These are phyloP conservation scores for Panulirus ornatus DNA, from an alignment of 1,140 invertebrate genomes.

Conservation along the genomic window DNA sequence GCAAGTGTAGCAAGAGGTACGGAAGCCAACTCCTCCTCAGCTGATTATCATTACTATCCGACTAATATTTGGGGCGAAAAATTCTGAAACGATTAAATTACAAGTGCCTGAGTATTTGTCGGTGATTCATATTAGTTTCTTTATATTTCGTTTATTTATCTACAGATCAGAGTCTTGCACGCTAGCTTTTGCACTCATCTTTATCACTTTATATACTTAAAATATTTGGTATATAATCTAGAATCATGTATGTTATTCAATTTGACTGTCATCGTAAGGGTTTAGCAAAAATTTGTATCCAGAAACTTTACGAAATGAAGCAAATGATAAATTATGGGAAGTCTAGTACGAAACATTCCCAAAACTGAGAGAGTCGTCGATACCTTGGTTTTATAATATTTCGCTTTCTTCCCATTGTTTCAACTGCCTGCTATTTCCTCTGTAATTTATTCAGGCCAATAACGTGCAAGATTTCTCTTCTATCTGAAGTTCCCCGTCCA, in stretches of 20 bases:
- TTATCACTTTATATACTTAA: no score
- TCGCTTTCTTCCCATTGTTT: constrained; percentile 72
- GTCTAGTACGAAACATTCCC: constrained; percentile 63
- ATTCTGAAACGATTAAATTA: constrained; percentile 72
- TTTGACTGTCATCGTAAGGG: no score
- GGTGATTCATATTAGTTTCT: constrained; percentile 48
- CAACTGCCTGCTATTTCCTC: constrained; percentile 18
- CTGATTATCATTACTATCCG: constrained; percentile 64
- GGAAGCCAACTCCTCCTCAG: constrained; percentile 61
- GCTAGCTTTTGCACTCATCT: no score
- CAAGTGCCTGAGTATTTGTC: constrained; percentile 57
- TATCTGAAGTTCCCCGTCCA: no score
- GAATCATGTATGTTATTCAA: no score
- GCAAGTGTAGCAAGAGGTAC: constrained; percentile 51
- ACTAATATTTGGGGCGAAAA: constrained; percentile 71
- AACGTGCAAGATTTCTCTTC: no score
- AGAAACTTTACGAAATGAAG: neutral
- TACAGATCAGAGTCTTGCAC: no score
- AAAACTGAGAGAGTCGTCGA: constrained; percentile 65
- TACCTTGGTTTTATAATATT: constrained; percentile 72
- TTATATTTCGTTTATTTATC: constrained; percentile 54
- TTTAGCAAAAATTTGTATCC: no score
- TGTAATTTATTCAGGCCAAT: no score
- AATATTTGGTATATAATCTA: no score
- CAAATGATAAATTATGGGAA: constrained; percentile 8